Conservation (phyloP, 2,888 invertebrate species). For the Himalopsyche kuldschensis region DNA sequence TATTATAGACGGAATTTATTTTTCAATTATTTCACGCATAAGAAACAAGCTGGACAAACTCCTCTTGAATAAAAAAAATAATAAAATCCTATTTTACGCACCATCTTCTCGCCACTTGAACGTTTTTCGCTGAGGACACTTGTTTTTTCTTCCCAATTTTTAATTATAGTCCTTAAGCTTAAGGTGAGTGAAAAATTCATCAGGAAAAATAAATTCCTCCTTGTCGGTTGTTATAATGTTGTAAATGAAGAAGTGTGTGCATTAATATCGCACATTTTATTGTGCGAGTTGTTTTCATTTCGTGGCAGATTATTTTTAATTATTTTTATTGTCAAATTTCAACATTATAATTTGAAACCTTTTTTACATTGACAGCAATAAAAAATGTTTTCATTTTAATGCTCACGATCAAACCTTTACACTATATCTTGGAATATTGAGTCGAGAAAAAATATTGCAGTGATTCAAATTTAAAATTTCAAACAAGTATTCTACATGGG, state of each 20-base stretch:
- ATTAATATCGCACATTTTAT: neutral
- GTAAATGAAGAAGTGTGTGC: neutral
- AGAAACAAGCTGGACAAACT: slow-evolving; percentile 1
- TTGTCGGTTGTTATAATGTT: neutral
- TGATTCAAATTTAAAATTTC: too few species aligned
- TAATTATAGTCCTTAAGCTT: slow-evolving; percentile 21
- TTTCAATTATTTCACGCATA: neutral
- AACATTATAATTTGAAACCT: too few species aligned
- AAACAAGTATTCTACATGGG: too few species aligned
- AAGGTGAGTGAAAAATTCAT: slow-evolving; percentile 14
- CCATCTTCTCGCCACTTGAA: slow-evolving; percentile 27
- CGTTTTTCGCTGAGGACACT: slow-evolving; percentile 22
- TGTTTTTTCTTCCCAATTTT: slow-evolving; percentile 9
- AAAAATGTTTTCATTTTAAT: too few species aligned
- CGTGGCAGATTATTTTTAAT: too few species aligned
- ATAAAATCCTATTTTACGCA: slow-evolving; percentile 25
- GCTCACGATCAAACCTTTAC: too few species aligned
- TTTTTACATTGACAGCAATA: too few species aligned
- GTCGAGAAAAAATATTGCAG: too few species aligned
- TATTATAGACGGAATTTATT: neutral
- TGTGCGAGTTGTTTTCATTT: neutral
- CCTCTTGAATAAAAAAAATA: slow-evolving; percentile 3
- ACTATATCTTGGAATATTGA: too few species aligned
- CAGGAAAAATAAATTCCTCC: neutral
- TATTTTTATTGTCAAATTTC: too few species aligned